Percentiles rank a stretch among this genome's conserved stretches.
phyloP scores from a whole-genome alignment of 37 sponge, comb jelly and placozoan species.

The Spongia lamella region DNA sequence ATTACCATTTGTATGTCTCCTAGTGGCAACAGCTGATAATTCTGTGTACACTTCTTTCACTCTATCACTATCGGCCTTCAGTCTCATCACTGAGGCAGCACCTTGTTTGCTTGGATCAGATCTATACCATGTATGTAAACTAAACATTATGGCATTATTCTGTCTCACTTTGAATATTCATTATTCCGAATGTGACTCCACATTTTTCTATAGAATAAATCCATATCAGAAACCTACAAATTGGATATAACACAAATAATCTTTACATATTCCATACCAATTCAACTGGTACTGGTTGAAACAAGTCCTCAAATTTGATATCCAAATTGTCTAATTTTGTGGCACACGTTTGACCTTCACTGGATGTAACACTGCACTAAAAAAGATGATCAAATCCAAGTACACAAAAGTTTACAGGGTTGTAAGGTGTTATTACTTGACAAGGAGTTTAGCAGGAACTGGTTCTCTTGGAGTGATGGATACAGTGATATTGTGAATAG shows the following conservation, averaged over 20 bases:
- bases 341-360: conserved; percentile 50
- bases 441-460: conserved; percentile 26
- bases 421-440: too few relatives aligned
- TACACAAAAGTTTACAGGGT: too few relatives aligned
- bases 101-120: neutral
- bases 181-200: conserved; percentile 5
- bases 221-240: neutral
- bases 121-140: neutral
- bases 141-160: too few relatives aligned
- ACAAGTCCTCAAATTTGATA: conserved; percentile 51
- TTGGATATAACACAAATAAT: too few relatives aligned
- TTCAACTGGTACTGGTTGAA: conserved; percentile 23
- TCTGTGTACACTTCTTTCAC: neutral
- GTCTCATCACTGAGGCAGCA: conserved; percentile 16
- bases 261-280: too few relatives aligned
- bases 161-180: neutral
- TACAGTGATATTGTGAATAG: conserved; percentile 6
- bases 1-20: too few relatives aligned
- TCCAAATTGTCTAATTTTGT: conserved; percentile 14
- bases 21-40: too few relatives aligned
- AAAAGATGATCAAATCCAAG: neutral
- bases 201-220: conserved; percentile 2
- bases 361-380: conserved; percentile 56
- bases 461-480: conserved; percentile 52
- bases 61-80: neutral